Conservation (phyloP, 2,113 vertebrate genomes). For the Ptyas mucosa region DNA sequence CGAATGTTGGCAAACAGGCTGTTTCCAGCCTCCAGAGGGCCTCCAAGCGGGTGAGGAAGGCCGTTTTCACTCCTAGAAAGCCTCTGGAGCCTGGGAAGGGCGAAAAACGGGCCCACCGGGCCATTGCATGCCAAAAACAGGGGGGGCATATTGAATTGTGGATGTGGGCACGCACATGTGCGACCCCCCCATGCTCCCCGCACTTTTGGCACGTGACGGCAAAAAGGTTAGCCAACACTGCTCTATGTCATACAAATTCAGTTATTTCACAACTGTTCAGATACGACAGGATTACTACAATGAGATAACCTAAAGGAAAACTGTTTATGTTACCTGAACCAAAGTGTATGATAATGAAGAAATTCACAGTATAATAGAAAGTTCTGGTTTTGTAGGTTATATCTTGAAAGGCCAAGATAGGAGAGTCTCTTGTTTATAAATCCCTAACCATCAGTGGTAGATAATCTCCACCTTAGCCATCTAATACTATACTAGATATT, state of each 20-base stretch:
- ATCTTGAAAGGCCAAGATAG: background rate
- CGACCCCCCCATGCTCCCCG: no score
- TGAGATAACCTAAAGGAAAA: constrained; percentile 16
- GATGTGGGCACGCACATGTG: no score
- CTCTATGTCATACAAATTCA: background rate
- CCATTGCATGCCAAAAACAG: no score
- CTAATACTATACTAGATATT: background rate
- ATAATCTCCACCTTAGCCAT: background rate
- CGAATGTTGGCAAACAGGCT: no score
- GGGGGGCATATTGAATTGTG: no score
- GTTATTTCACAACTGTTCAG: background rate
- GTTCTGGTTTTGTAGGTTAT: background rate
- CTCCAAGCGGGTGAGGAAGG: no score
- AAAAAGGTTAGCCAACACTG: no score
- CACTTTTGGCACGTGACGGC: no score
- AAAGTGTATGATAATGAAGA: background rate
- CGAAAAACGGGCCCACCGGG: no score
- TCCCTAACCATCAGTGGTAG: background rate
- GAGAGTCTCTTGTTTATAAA: background rate
- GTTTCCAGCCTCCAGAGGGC: no score
- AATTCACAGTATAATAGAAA: background rate
- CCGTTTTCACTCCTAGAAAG: no score
- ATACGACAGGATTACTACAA: background rate
- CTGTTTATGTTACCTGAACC: rapidly evolving
- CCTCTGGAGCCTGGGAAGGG: no score